Conservation (phyloP, 2,797 vertebrate genomes). For the Champsocephalus esox region DNA sequence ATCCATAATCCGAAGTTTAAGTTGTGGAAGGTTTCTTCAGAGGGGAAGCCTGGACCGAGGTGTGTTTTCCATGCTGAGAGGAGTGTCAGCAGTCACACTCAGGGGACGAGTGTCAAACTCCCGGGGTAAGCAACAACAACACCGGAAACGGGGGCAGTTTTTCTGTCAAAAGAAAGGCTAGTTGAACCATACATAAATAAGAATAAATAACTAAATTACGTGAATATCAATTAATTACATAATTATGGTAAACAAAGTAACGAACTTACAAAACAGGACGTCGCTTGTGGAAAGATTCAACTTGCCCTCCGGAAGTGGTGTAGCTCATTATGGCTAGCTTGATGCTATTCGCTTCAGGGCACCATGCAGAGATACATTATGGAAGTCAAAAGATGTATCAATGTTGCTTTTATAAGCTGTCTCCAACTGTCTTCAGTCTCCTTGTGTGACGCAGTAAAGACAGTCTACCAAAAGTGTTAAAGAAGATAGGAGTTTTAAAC, state of each 20-base stretch:
- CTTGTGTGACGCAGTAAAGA: too few relatives aligned
- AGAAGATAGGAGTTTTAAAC: not conserved
- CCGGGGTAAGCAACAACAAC: not conserved
- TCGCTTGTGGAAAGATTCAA: not conserved
- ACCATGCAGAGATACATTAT: not conserved
- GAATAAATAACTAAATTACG: not conserved
- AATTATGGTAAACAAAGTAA: not conserved
- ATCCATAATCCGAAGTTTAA: conserved; percentile 72
- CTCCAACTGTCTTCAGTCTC: not conserved
- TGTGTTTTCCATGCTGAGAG: conserved; percentile 76
- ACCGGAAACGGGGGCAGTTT: conserved; percentile 47
- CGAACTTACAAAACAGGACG: not conserved
- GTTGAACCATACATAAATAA: not conserved
- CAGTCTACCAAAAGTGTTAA: rapidly evolving
- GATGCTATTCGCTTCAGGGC: not conserved
- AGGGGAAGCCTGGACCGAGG: conserved; percentile 30
- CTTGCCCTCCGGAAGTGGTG: conserved; percentile 29
- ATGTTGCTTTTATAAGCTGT: not conserved
- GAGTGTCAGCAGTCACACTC: conserved; percentile 63
- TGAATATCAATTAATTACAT: rapidly evolving
- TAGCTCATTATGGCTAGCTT: not conserved
- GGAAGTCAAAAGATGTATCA: not conserved
- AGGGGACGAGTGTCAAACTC: conserved; percentile 4
- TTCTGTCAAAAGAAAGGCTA: conserved; percentile 14
- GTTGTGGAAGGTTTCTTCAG: conserved; percentile 14